Conservation (phyloP, 2,113 vertebrate species). For the Corapipo altera region DNA sequence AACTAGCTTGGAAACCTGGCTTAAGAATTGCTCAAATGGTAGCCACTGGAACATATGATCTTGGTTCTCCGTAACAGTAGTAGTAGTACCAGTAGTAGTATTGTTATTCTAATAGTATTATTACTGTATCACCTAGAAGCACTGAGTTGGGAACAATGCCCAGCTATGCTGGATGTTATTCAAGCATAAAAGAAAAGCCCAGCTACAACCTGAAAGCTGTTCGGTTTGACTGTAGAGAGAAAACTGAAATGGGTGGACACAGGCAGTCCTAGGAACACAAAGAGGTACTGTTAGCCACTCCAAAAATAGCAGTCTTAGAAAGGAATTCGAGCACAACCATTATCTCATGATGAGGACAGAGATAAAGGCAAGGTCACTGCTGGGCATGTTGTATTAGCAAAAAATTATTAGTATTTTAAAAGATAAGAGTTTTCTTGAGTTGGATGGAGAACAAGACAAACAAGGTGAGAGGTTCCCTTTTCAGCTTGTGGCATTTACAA, state of each 20-base stretch:
- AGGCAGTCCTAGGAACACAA: neutral
- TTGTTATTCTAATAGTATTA: neutral
- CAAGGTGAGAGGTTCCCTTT: neutral
- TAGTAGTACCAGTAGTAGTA: neutral
- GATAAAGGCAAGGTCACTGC: neutral
- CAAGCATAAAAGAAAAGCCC: neutral
- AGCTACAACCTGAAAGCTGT: neutral
- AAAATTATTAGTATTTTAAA: neutral
- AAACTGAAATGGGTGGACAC: neutral
- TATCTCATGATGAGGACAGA: neutral
- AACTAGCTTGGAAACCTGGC: neutral
- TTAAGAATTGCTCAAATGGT: neutral
- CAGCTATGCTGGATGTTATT: neutral
- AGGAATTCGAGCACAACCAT: neutral
- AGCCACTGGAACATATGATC: neutral
- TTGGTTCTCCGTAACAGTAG: neutral
- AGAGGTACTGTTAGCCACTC: neutral
- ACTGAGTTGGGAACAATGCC: neutral
- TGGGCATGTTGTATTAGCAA: neutral
- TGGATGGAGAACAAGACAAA: neutral
- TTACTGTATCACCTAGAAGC: neutral
- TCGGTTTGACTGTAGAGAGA: neutral
- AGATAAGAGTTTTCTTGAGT: neutral
- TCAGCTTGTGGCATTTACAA: neutral
- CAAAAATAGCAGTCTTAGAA: neutral